phyloP scores from a whole-genome alignment of 2,888 invertebrate genomes.

The Drosophila cognata region DNA sequence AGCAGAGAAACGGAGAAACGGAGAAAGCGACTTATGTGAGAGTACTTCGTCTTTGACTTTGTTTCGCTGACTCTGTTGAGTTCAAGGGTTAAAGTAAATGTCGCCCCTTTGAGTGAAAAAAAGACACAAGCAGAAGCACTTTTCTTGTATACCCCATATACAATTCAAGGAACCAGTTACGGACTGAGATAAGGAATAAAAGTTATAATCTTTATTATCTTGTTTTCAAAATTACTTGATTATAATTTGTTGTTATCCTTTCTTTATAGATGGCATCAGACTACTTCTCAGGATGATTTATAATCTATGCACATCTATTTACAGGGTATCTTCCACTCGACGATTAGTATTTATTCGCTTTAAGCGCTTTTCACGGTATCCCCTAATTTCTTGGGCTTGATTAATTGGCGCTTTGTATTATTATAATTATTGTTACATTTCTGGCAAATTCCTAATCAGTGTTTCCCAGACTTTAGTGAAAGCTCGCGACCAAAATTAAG shows the following conservation, averaged over 20 bases:
- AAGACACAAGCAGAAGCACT: background rate
- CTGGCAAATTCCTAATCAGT: slow-evolving; percentile 1
- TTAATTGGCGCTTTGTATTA: slow-evolving; percentile 14
- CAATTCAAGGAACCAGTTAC: background rate
- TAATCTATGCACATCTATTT: background rate
- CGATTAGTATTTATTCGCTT: background rate
- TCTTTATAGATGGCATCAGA: background rate
- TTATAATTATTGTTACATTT: slow-evolving; percentile 2
- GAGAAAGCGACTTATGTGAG: slow-evolving; percentile 46
- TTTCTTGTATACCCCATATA: background rate
- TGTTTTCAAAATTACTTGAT: background rate
- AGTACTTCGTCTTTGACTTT: background rate
- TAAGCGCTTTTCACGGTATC: background rate
- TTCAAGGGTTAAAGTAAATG: slow-evolving; percentile 55
- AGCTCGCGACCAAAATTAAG: slow-evolving; percentile 17
- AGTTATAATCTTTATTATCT: background rate
- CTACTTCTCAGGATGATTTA: too few species aligned
- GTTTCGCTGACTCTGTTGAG: slow-evolving; percentile 40
- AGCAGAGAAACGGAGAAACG: slow-evolving; percentile 22
- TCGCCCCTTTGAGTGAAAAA: background rate
- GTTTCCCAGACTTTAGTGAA: slow-evolving; percentile 30
- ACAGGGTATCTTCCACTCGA: background rate
- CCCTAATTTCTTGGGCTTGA: slow-evolving; percentile 1
- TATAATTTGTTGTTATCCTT: background rate
- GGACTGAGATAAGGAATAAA: background rate